Percentiles rank a stretch among this genome's conserved stretches.
Evolutionary conservation across 1,140 invertebrate species (phyloP).

Genomic region (Diploscapter pachys): DNA sequence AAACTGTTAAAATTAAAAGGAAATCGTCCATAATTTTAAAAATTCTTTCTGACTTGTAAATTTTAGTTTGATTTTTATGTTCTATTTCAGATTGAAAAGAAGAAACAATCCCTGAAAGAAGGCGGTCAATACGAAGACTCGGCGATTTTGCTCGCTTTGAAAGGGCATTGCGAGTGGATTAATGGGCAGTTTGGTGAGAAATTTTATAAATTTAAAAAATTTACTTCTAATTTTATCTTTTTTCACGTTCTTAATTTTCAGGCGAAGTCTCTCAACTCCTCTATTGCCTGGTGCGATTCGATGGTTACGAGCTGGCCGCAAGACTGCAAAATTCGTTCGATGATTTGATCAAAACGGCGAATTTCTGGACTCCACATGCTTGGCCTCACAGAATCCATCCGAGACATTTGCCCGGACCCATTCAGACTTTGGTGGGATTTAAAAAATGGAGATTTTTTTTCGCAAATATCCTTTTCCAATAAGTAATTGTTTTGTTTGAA

Average conservation of each 20-base stretch:
- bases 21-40: no score
- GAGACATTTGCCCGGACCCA: slow-evolving; percentile 11
- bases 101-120: slow-evolving; percentile 26
- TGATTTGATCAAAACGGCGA: background rate
- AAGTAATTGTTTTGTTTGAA: background rate
- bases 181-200: background rate
- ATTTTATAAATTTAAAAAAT: background rate
- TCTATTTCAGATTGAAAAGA: slow-evolving; percentile 16
- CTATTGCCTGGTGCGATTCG: background rate
- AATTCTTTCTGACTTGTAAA: no score
- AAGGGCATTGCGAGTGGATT: slow-evolving; percentile 20
- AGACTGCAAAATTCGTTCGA: background rate
- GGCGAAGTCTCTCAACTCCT: background rate
- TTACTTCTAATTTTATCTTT: background rate
- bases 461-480: no score
- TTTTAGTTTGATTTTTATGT: no score
- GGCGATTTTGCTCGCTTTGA: slow-evolving; percentile 10
- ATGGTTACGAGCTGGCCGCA: background rate
- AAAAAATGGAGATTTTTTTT: no score
- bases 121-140: slow-evolving; percentile 32
- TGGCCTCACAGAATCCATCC: slow-evolving; percentile 12
- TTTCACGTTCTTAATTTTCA: background rate
- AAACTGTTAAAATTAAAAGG: background rate
- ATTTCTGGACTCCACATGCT: background rate
- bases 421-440: background rate